Evolutionary conservation across 2,797 vertebrate genomes (phyloP), one percentile per base, ranked within the genome.

Genomic region (Etheostoma perlongum): DNA sequence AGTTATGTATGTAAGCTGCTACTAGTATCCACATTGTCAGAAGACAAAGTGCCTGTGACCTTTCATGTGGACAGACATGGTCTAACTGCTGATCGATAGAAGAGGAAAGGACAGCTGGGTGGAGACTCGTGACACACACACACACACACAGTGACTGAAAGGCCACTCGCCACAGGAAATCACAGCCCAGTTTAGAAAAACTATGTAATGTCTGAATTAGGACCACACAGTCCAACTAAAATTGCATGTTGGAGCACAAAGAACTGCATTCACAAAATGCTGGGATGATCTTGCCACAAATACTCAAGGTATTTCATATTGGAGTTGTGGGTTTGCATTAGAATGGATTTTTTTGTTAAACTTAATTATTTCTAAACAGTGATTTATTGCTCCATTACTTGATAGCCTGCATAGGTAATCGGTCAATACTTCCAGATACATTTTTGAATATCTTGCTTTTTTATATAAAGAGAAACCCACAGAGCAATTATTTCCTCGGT

Each of bases 11-110:
- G 48, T 60, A 62, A 78, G 67, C 10, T 16, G 60, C 71, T 27
- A 42, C 61, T 53, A 16, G 77, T 69, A 60, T 76, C 65, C 63
- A 72, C 12, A 0, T 70, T 62, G 61, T 76, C 44, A 18, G 68
- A 72, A 70, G 68, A 78, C 53, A 88, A 84, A 62, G 64, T 86
- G 69, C 60, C 52, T 4, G 62, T 85, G 88, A 90, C 91, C 91
- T 92, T 93, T 92, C 67, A 33, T 67, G 44, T 67, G 83, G 71
- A 83, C 78, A 44, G 83, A 90, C 81, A 53, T 40, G 60, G 72
- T 85, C 81, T 84, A 81, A 87, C 83, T 52, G 81, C 60, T 82
- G 87, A 93, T 92, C 78, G 65, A 90, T 90, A 18, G 67, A 47
- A 57, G 74, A 33, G 67, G n/a, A 55, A 23, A 69, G 73, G 78